These are phyloP conservation scores for Aplysina aerophoba DNA, from an alignment of 37 sponge, comb jelly and placozoan genomes.

Conservation along the genomic window DNA sequence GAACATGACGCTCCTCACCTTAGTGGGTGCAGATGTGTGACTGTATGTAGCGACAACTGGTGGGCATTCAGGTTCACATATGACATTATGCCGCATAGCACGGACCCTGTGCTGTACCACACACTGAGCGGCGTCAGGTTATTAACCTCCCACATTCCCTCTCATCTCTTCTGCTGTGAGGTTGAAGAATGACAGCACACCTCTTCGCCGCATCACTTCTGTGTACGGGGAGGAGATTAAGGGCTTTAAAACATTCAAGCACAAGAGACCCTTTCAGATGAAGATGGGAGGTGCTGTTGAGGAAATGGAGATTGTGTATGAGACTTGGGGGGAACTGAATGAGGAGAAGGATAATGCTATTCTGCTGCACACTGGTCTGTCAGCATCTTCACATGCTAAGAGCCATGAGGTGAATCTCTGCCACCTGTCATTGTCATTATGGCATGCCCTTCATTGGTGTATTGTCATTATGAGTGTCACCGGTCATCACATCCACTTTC, in stretches of 20 bases:
- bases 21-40: too few relatives aligned
- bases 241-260: conserved; percentile 49
- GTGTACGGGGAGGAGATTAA: conserved; percentile 64
- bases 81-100: too few relatives aligned
- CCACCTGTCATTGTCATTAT: not conserved
- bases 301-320: conserved; percentile 67
- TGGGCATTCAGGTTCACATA: too few relatives aligned
- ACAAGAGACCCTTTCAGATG: conserved; percentile 49
- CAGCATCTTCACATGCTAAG: conserved; percentile 81
- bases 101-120: not conserved
- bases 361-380: conserved; percentile 67
- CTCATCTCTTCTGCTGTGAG: not conserved
- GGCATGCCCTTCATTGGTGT: not conserved
- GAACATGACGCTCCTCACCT: too few relatives aligned
- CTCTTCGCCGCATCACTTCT: conserved; percentile 29
- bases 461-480: not conserved
- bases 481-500: too few relatives aligned
- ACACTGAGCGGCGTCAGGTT: not conserved
- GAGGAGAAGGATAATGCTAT: conserved; percentile 61
- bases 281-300: conserved; percentile 74
- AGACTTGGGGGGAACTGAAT: conserved; percentile 81
- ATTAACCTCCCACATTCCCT: not conserved
- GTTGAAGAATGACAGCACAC: conserved; percentile 37
- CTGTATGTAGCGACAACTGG: too few relatives aligned
- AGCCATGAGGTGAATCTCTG: conserved; percentile 57